phyloP scores from a whole-genome alignment of 2,888 invertebrate species.

The Acrobasis suavella region DNA sequence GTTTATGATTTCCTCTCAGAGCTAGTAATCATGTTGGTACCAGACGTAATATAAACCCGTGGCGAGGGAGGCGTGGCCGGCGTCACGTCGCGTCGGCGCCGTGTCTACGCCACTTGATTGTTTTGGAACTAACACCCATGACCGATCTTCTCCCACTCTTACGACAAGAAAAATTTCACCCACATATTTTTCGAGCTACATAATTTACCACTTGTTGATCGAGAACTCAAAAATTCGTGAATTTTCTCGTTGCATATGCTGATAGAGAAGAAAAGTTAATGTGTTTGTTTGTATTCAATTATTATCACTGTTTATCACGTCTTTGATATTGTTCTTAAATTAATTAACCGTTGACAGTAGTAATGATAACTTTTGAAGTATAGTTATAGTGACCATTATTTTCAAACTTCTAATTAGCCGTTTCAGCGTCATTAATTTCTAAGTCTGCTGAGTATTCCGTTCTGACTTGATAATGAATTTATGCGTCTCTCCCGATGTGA shows the following conservation, averaged over 20 bases:
- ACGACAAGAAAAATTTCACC: constrained; percentile 32
- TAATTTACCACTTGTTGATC: constrained; percentile 28
- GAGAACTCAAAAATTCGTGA: constrained; percentile 9
- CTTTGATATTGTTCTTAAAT: neutral
- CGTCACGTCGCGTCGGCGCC: constrained; percentile 75
- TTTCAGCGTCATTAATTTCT: constrained; percentile 34
- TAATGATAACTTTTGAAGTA: neutral
- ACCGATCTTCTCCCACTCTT: constrained; percentile 38
- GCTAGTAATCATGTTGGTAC: constrained; percentile 49
- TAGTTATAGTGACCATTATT: neutral
- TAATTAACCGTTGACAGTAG: constrained; percentile 1
- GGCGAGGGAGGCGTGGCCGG: constrained; percentile 68
- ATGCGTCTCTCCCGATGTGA: constrained; percentile 56
- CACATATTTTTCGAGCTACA: constrained; percentile 24
- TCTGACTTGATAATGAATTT: constrained; percentile 61
- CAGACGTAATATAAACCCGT: constrained; percentile 55
- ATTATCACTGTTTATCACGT: neutral
- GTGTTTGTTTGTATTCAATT: constrained; percentile 3
- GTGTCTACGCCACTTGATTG: constrained; percentile 58
- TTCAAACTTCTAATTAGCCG: constrained; percentile 2
- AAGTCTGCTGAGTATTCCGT: constrained; percentile 48
- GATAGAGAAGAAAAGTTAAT: neutral
- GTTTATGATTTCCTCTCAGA: constrained; percentile 44
- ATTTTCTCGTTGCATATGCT: constrained; percentile 15
- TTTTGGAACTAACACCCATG: constrained; percentile 51